Evolutionary conservation across 2,113 vertebrate species (phyloP).

Genomic region (Fregata magnificens): DNA sequence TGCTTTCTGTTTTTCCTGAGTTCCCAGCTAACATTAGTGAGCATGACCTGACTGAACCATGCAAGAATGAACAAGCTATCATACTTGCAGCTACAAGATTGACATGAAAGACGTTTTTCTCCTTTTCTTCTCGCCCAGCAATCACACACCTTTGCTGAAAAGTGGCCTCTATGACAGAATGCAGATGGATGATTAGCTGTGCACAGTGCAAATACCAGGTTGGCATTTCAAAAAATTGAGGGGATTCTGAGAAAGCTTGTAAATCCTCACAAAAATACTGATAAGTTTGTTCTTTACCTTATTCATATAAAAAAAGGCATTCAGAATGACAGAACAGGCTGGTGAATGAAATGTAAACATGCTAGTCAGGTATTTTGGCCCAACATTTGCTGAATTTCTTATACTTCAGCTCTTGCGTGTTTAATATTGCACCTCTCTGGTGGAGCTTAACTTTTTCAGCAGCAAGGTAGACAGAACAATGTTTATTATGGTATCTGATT

Average conservation of each 20-base stretch:
- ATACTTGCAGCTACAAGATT: neutral
- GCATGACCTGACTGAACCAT: neutral
- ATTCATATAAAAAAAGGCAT: neutral
- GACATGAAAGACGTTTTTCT: neutral
- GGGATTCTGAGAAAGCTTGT: neutral
- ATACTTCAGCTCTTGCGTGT: neutral
- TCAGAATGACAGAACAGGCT: neutral
- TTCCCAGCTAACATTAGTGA: neutral
- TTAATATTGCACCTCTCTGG: neutral
- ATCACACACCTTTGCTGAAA: neutral
- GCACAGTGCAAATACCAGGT: neutral
- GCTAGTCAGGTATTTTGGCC: neutral
- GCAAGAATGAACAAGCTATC: neutral
- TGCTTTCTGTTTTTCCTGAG: neutral
- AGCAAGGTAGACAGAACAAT: neutral
- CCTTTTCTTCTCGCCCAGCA: neutral
- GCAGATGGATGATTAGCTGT: neutral
- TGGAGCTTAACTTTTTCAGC: neutral
- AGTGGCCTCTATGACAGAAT: neutral
- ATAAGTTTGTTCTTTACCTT: neutral
- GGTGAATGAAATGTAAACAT: neutral
- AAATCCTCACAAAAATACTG: slow-evolving; percentile 11
- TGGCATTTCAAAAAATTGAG: slow-evolving; percentile 6
- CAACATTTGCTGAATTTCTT: neutral
- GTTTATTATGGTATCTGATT: neutral